Evolutionary conservation across 23 tunicate genomes (phyloP).

Genomic region (Clavelina lepadiformis): DNA sequence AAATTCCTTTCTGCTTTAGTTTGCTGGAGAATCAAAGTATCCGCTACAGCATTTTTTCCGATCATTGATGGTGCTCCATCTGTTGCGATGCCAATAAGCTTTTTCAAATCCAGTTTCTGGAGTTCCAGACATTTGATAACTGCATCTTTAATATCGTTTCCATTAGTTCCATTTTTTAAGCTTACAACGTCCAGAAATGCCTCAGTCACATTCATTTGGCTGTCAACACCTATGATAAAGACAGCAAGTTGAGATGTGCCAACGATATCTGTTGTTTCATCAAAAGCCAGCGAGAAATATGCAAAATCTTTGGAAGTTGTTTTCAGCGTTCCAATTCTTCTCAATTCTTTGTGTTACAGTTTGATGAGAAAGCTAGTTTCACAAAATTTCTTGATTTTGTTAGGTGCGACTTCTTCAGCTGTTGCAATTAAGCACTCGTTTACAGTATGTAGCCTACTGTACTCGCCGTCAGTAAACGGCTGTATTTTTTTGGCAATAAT

Average conservation of each 20-base stretch:
- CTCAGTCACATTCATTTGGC: slow-evolving; percentile 34
- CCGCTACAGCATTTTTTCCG: slow-evolving; percentile 28
- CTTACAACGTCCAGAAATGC: slow-evolving; percentile 29
- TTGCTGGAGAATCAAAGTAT: slow-evolving; percentile 30
- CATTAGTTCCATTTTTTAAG: slow-evolving; percentile 26
- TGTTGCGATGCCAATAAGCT: no score
- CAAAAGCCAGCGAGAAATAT: slow-evolving; percentile 19
- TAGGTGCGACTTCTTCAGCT: slow-evolving; percentile 19
- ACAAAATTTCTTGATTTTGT: slow-evolving; percentile 4
- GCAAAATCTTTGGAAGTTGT: slow-evolving; percentile 7
- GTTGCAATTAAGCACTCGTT: slow-evolving; percentile 15
- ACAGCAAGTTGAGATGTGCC: slow-evolving; percentile 13
- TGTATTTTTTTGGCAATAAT: no score
- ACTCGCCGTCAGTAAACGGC: slow-evolving; percentile 29
- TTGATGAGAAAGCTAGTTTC: slow-evolving; percentile 21
- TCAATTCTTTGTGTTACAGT: slow-evolving; percentile 16
- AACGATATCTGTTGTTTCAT: slow-evolving; percentile 18
- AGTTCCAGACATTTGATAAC: slow-evolving; percentile 16
- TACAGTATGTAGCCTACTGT: not conserved
- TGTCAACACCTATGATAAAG: slow-evolving; percentile 25
- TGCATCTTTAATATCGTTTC: slow-evolving; percentile 22
- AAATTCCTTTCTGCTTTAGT: slow-evolving; percentile 1
- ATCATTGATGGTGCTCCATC: slow-evolving; percentile 35
- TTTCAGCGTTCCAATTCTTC: slow-evolving; percentile 2
- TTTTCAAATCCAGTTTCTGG: slow-evolving; percentile 28